Evolutionary conservation across 2,888 invertebrate genomes (phyloP), one percentile per base, ranked within the genome.

Genomic region (Rhimphoctona megacephalus): DNA sequence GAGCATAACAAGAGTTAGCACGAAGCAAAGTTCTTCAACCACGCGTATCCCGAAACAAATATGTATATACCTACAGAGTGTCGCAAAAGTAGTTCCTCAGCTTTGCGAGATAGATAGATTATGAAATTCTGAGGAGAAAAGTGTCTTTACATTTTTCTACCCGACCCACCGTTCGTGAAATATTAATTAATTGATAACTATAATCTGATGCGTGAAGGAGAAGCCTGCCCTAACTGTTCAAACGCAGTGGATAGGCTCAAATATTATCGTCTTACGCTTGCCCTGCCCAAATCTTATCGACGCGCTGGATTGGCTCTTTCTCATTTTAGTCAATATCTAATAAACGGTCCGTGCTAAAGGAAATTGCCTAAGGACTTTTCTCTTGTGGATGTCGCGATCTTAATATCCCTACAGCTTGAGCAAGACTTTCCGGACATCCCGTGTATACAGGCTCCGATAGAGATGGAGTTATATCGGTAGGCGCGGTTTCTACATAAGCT

Each of bases 401-500:
- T 14, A 2, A 14, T 9, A 43, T 14, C 43, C 11, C 0, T 2
- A 61, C 30, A 61, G 30, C 61, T 61, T 2, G 6, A 11, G 14
- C 61, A 30, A 5, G 30, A 61, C 30, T 61, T 61, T 61, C 30
- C 17, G 61, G 61, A 61, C 61, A 61, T 30, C 43, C 57, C 39
- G 22, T 43, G 52, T 36, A 54, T 77, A 69, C 3, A 39, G 39
- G 46, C 39, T 39, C 69, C 43, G 64, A 70, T 17, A 70, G 70
- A 80, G 57, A 70, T 8, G 46, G 49, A 72, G 74, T 82, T 70
- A 87, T 87, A 88, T 89, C 88, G 89, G 88, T 88, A 88, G 91
- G 90, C 87, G 89, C 81, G 85, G 89, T 90, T 87, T 90, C 87
- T 88, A 89, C 88, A 88, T 90, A 89, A 90, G 90, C 86, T 89